Conservation (phyloP, 2,113 vertebrate species). For the Harpagus bidentatus region DNA sequence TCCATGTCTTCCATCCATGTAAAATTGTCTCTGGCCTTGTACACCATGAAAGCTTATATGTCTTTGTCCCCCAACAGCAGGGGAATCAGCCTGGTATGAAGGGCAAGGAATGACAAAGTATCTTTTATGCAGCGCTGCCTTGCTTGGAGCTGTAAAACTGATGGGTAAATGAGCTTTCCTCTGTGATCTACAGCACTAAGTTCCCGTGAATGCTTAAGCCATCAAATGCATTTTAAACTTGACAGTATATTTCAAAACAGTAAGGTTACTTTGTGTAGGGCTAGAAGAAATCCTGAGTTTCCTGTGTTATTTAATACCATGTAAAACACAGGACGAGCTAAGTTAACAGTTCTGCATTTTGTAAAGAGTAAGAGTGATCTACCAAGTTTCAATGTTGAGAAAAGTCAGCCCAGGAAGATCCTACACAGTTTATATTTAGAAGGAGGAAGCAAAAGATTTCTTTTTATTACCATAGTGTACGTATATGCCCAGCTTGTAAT, state of each 20-base stretch:
- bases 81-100: background rate
- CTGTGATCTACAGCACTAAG: background rate
- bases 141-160: constrained; percentile 30
- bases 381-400: background rate
- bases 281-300: background rate
- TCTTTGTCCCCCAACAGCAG: background rate
- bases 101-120: constrained; percentile 19
- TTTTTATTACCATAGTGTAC: background rate
- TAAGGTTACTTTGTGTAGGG: background rate
- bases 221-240: constrained; percentile 36
- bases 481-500: background rate
- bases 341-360: background rate
- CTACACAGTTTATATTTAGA: background rate
- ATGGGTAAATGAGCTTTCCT: constrained; percentile 26
- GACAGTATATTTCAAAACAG: background rate
- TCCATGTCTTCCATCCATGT: background rate
- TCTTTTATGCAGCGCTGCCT: background rate
- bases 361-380: background rate
- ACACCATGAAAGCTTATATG: accelerated
- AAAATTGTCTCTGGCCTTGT: background rate
- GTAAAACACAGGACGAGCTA: background rate
- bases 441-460: background rate
- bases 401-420: background rate
- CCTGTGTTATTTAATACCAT: background rate
- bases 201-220: background rate